Evolutionary conservation across 2,888 invertebrate species (phyloP).

Genomic region (Drosophila tripunctata): DNA sequence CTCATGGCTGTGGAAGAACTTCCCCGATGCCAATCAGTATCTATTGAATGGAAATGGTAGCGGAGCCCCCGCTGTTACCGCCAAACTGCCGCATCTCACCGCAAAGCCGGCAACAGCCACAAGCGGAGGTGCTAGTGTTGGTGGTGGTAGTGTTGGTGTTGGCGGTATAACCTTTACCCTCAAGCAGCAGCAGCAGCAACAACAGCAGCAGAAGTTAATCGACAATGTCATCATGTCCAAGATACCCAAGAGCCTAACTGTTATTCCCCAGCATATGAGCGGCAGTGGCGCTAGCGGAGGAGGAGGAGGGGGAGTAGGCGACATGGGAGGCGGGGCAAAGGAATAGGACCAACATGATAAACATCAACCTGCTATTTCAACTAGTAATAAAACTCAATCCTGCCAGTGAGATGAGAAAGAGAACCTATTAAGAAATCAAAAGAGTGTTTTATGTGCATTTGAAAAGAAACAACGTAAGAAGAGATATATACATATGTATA

Average conservation of each 20-base stretch:
- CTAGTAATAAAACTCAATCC: slow-evolving; percentile 31
- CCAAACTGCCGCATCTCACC: slow-evolving; percentile 73
- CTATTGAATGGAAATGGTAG: slow-evolving; percentile 76
- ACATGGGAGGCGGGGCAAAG: slow-evolving; percentile 19
- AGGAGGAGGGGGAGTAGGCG: slow-evolving; percentile 23
- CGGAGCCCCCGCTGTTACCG: slow-evolving; percentile 1
- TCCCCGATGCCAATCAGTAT: slow-evolving; percentile 80
- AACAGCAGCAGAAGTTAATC: slow-evolving; percentile 78
- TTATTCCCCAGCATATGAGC: slow-evolving; percentile 88
- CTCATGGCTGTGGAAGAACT: slow-evolving; percentile 82
- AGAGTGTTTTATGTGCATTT: slow-evolving; percentile 40
- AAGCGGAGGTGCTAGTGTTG: slow-evolving; percentile 22
- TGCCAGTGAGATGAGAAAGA: slow-evolving; percentile 50
- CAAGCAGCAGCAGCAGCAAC: slow-evolving; percentile 63
- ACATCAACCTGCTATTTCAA: background rate
- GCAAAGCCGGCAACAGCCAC: slow-evolving; percentile 66
- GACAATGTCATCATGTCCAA: slow-evolving; percentile 87
- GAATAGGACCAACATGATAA: slow-evolving; percentile 13
- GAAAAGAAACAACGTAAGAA: slow-evolving; percentile 2
- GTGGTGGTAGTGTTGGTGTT: slow-evolving; percentile 15
- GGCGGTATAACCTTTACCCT: slow-evolving; percentile 47
- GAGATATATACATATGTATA: background rate
- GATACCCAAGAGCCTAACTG: slow-evolving; percentile 92
- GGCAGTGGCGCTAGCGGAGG: slow-evolving; percentile 22
- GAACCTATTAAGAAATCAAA: slow-evolving; percentile 23